phyloP scores from a whole-genome alignment of 2,888 invertebrate genomes.

The Pomacea canaliculata region DNA sequence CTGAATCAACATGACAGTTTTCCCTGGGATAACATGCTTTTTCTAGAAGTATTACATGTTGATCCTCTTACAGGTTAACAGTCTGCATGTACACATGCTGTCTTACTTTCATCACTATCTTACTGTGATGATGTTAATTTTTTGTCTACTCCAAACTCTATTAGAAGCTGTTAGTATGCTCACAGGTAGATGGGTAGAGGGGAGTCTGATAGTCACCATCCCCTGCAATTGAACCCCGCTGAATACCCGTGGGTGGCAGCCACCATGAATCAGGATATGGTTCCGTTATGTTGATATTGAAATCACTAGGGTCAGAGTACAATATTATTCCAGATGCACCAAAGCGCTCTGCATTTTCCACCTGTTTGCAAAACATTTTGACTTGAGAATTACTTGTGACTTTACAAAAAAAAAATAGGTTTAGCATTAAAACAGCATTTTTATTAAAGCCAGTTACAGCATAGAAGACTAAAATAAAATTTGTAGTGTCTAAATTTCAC shows the following conservation, averaged over 20 bases:
- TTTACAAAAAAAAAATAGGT: background rate
- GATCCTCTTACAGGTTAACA: too few species aligned
- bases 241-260: constrained; percentile 71
- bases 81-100: too few species aligned
- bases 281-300: constrained; percentile 44
- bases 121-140: too few species aligned
- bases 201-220: constrained; percentile 72
- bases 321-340: constrained; percentile 69
- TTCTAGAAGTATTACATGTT: too few species aligned
- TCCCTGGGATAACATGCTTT: too few species aligned
- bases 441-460: background rate
- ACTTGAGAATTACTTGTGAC: background rate
- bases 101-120: too few species aligned
- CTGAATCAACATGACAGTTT: too few species aligned
- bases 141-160: too few species aligned
- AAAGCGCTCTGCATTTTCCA: constrained; percentile 52
- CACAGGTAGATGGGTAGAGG: constrained; percentile 65
- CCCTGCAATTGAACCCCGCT: constrained; percentile 66
- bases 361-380: constrained; percentile 25
- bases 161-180: background rate
- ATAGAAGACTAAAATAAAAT: background rate
- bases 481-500: background rate
- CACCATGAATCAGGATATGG: constrained; percentile 69
- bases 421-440: background rate
- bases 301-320: constrained; percentile 66